Percentiles rank a stretch among this genome's conserved stretches.
Conservation (phyloP, 1,140 invertebrate species). For the Drosophila trapezifrons region DNA sequence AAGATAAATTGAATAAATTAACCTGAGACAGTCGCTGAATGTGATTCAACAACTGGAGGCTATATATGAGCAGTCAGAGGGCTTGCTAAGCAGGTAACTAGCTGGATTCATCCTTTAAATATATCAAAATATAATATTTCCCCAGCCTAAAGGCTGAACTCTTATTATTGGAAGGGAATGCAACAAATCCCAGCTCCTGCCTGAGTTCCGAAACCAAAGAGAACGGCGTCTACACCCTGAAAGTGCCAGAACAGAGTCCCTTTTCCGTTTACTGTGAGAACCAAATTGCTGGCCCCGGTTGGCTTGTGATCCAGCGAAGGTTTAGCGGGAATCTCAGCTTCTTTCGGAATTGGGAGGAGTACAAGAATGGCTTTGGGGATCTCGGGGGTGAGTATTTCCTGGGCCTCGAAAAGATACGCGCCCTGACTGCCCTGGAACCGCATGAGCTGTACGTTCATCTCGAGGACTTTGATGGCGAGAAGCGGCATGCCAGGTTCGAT, state of each 20-base stretch:
- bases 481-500: constrained; percentile 87
- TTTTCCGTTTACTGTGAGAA: constrained; percentile 61
- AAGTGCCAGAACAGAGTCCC: constrained; percentile 40
- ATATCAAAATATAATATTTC: too few relatives aligned
- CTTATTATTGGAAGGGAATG: not conserved
- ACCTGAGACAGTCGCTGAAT: constrained; percentile 18
- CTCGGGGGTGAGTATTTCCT: constrained; percentile 87
- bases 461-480: constrained; percentile 86
- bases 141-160: constrained; percentile 23
- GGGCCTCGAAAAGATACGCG: constrained; percentile 86
- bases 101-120: too few relatives aligned
- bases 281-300: constrained; percentile 83
- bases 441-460: constrained; percentile 88
- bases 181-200: constrained; percentile 38
- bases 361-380: constrained; percentile 87
- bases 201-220: constrained; percentile 7
- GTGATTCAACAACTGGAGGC: constrained; percentile 20
- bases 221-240: constrained; percentile 28
- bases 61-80: constrained; percentile 27
- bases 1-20: constrained; percentile 8
- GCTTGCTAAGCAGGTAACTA: constrained; percentile 28
- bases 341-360: constrained; percentile 87
- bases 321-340: constrained; percentile 87
- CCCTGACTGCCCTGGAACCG: constrained; percentile 86
- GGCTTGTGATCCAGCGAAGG: constrained; percentile 88